Conservation (phyloP, 2,888 invertebrate genomes). For the Mantis religiosa region DNA sequence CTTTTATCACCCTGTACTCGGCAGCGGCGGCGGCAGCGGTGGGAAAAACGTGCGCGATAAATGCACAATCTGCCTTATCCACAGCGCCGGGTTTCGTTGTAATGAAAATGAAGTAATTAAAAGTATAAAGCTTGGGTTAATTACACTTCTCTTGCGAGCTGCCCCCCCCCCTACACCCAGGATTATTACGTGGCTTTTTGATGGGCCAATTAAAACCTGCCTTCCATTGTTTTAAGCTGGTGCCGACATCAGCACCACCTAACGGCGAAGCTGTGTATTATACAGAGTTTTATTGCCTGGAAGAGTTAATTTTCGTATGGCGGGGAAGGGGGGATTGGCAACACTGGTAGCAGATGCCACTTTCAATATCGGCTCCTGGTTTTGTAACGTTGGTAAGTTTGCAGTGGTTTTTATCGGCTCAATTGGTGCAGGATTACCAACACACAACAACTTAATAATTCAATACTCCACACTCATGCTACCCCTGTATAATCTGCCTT, state of each 20-base stretch:
- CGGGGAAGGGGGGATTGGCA: neutral
- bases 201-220: conserved; percentile 30
- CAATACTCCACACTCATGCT: too few relatives aligned
- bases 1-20: conserved; percentile 22
- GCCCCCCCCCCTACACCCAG: neutral
- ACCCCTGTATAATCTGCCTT: too few relatives aligned
- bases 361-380: neutral
- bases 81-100: conserved; percentile 16
- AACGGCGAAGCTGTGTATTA: neutral
- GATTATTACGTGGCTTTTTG: conserved; percentile 28
- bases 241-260: conserved; percentile 1
- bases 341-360: neutral
- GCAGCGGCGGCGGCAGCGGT: neutral
- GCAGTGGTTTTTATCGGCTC: too few relatives aligned
- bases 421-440: too few relatives aligned
- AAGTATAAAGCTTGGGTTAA: conserved; percentile 71
- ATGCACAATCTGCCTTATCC: conserved; percentile 7
- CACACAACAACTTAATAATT: too few relatives aligned
- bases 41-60: conserved; percentile 21
- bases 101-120: conserved; percentile 69
- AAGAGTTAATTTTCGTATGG: conserved; percentile 22
- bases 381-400: too few relatives aligned
- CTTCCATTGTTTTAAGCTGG: conserved; percentile 22
- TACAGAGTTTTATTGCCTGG: conserved; percentile 20
- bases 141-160: conserved; percentile 43